Evolutionary conservation across 2,797 vertebrate genomes (phyloP).

Genomic region (Artibeus jamaicensis): DNA sequence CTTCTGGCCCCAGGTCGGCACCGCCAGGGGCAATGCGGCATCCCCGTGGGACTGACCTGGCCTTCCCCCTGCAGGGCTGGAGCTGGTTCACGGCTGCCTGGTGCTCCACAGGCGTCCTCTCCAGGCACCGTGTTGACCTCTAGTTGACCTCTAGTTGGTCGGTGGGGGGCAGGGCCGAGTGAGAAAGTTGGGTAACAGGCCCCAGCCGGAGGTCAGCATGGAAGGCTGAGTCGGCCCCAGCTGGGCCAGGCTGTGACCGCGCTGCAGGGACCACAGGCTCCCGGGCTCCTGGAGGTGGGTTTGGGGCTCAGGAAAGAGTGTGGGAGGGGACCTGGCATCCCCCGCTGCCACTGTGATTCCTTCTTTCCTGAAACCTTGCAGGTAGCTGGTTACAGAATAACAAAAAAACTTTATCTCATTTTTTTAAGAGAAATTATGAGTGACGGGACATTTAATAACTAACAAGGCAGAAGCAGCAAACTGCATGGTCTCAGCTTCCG

Average conservation of each 20-base stretch:
- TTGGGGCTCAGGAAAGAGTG: neutral
- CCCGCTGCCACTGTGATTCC: neutral
- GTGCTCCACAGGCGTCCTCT: accelerated
- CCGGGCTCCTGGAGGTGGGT: neutral
- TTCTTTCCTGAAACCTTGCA: neutral
- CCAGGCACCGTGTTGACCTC: accelerated
- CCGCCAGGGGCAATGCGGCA: accelerated
- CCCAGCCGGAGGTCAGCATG: neutral
- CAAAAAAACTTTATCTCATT: neutral
- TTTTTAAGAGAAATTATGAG: neutral
- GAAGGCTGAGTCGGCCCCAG: neutral
- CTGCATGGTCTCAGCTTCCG: accelerated
- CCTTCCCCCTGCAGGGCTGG: neutral
- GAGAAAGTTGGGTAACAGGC: neutral
- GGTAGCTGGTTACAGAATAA: neutral
- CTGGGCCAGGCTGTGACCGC: neutral
- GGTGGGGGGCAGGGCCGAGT: neutral
- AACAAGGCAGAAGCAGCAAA: accelerated
- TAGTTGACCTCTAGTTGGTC: too few species aligned
- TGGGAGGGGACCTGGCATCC: neutral
- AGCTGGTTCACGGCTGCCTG: accelerated
- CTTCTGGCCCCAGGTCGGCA: neutral
- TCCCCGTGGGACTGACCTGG: neutral
- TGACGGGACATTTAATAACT: neutral
- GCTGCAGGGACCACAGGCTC: neutral